Evolutionary conservation across 2,797 vertebrate genomes (phyloP), one percentile per base, ranked within the genome.

Genomic region (Phalloptychus januarius): DNA sequence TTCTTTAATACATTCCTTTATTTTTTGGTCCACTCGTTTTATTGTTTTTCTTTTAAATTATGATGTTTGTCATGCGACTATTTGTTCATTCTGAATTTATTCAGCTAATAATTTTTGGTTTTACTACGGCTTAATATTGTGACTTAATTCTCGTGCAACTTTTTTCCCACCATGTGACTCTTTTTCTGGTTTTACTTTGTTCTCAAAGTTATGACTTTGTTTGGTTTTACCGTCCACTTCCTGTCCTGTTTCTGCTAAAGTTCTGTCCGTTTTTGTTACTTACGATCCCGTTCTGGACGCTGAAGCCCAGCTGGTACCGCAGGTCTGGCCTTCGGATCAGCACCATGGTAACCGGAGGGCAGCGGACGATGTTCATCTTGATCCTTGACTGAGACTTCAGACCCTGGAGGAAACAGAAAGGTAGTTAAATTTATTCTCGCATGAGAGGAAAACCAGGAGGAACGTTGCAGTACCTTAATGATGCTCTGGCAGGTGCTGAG

Each of bases 401-500:
- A 88, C 98, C 98, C 98, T 99, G 86, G 23, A 5, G n/a, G 58
- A 71, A 65, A 46, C 67, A 20, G 11, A 63, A 23, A 33, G 13
- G 1, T 0, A 2, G 48, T 50, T 50, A 50, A 0, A 16, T 54
- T 74, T 13, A 28, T n/a, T n/a, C 6, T 54, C 28, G n/a, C n/a
- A 2, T 1, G 13, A 28, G 5, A 61, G 58, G 4, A 1, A 61
- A 61, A 61, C n/a, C 28, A 31, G 31, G 15, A 63, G 31, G 7
- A 38, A 40, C 3, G 38, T 0, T 76, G 52, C 33, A 2, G 36
- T n/a, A 99, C 98, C 97, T 99, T 99, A 92, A 99, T 99, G 88
- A 99, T 99, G 95, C 97, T 99, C 95, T 99, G 98, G 90, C 98
- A 99, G 20, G 98, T 99, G 72, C 96, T 97, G 18, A 99, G 97